phyloP scores from a whole-genome alignment of 2,888 invertebrate species.

The Thalpophila matura region DNA sequence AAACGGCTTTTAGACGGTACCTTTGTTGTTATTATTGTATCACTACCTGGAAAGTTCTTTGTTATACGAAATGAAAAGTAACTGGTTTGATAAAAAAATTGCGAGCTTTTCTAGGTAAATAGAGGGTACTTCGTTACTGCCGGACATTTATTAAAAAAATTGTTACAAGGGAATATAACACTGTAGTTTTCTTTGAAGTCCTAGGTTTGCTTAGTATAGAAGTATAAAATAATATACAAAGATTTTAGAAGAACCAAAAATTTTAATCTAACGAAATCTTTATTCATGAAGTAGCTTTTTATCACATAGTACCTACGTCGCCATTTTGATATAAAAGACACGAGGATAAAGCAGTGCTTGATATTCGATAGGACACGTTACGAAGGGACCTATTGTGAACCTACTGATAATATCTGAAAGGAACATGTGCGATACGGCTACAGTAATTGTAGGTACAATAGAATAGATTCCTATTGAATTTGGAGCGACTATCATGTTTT shows the following conservation, averaged over 20 bases:
- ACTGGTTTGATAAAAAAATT: conserved; percentile 22
- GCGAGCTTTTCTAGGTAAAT: conserved; percentile 21
- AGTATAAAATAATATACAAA: neutral
- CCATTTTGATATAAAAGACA: conserved; percentile 24
- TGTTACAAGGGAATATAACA: neutral
- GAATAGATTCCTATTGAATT: conserved; percentile 27
- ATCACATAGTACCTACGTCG: conserved; percentile 14
- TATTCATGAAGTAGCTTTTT: conserved; percentile 15
- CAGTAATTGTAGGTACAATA: conserved; percentile 42
- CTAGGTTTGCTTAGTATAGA: neutral
- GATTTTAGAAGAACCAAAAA: neutral
- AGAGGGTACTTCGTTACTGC: conserved; percentile 27
- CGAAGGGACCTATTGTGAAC: conserved; percentile 45
- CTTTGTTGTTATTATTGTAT: conserved; percentile 20
- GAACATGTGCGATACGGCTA: conserved; percentile 23
- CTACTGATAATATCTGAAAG: conserved; percentile 50
- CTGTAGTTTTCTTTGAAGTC: conserved; percentile 14
- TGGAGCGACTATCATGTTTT: conserved; percentile 6
- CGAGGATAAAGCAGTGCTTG: conserved; percentile 21
- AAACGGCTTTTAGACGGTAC: conserved; percentile 8
- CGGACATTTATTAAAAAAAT: conserved; percentile 11
- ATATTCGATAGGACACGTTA: conserved; percentile 43
- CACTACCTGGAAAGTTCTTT: conserved; percentile 17
- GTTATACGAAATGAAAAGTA: conserved; percentile 15
- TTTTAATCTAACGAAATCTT: neutral